Evolutionary conservation across 2,888 invertebrate species (phyloP), one percentile per base, ranked within the genome.

Genomic region (Tridacna gigas): DNA sequence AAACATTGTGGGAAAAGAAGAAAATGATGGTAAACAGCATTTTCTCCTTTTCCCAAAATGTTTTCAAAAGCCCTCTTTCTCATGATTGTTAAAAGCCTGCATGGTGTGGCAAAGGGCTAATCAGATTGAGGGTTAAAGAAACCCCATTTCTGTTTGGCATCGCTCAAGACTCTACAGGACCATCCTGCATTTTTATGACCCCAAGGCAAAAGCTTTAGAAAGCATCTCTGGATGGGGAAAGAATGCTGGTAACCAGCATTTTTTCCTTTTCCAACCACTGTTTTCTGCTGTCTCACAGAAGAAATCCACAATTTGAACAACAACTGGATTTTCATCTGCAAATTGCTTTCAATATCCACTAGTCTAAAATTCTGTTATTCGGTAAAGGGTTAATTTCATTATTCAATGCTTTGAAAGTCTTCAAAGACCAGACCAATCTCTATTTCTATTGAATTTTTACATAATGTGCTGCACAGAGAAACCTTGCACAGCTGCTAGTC

Each of bases 401-500:
- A 56, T 56, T 15, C 15, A 56, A 3, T 15, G 56, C 20, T 56
- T 56, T 37, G 26, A 51, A 71, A 26, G 22, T 22, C 22, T 71
- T 71, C 71, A 71, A 71, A 71, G 71, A 71, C 71, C 26, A 48
- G 37, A 71, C 51, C 48, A 71, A 25, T 25, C 26, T 60, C n/a
- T 18, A 18, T 60, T 74, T 75, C 63, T 60, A 75, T 63, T 75
- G 20, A 61, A 65, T 63, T 65, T 45, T 75, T 63, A 63, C 65
- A 65, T 75, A 75, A 75, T 75, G 25, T 75, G 25, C 28, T 60
- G 74, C 74, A 74, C 28, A 37, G 47, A 25, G 60, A 48, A 56
- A 26, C 63, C 65, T 22, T 75, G 75, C 74, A 61, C 75, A 75
- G 63, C 75, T 75, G 75, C 75, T 28, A 5, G 47, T 47, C 13